Evolutionary conservation across 2,113 vertebrate species (phyloP).

Genomic region (Megaceryle maxima): DNA sequence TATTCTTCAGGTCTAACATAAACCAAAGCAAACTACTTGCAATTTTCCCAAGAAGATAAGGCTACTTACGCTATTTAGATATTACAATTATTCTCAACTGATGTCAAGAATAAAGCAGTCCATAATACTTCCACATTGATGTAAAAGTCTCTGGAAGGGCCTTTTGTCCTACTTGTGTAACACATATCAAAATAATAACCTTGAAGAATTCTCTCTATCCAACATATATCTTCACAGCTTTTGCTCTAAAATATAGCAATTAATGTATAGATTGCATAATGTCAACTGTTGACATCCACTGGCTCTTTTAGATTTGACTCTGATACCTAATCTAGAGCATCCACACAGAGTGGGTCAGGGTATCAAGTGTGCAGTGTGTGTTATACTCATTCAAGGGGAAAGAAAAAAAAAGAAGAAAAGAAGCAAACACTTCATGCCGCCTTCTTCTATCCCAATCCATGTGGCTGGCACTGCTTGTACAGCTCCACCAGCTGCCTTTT

Average conservation of each 20-base stretch:
- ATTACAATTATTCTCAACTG: background rate
- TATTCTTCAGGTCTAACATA: background rate
- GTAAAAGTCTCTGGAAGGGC: background rate
- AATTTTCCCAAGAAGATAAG: background rate
- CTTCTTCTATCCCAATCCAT: background rate
- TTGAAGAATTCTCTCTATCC: background rate
- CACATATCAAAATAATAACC: background rate
- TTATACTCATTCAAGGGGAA: background rate
- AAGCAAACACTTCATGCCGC: background rate
- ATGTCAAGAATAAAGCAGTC: background rate
- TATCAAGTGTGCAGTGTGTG: fast-evolving
- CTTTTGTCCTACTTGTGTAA: background rate
- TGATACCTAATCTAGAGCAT: background rate
- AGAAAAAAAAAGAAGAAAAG: background rate
- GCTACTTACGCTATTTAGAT: background rate
- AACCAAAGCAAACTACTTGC: background rate
- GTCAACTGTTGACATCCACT: background rate
- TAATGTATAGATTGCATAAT: background rate
- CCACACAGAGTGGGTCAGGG: background rate
- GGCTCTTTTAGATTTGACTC: background rate
- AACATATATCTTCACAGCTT: background rate
- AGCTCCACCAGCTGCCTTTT: background rate
- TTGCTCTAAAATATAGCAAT: background rate
- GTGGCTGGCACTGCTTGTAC: background rate
- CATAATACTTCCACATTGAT: background rate